Evolutionary conservation across 2,797 vertebrate genomes (phyloP).

Genomic region (Sebastes reedi): DNA sequence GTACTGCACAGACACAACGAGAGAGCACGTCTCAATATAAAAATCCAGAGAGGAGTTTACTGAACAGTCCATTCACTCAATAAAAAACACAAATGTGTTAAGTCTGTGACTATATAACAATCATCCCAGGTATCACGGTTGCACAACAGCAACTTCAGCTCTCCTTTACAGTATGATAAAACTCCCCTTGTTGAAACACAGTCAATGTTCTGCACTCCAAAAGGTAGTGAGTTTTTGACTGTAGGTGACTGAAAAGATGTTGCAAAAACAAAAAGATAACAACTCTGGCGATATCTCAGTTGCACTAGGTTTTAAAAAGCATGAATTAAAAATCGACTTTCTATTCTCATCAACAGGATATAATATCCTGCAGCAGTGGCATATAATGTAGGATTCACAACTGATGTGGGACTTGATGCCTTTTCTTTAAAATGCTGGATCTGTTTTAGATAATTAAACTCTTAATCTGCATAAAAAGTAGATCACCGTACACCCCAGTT

Average conservation of each 20-base stretch:
- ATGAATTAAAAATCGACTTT: background rate
- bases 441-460: background rate
- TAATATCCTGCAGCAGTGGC: background rate
- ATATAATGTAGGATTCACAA: background rate
- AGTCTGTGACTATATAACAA: background rate
- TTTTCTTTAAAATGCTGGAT: background rate
- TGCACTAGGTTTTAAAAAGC: background rate
- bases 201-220: too few relatives aligned
- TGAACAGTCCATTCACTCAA: background rate
- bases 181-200: background rate
- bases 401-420: background rate
- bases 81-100: background rate
- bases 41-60: background rate
- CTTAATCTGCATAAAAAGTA: background rate
- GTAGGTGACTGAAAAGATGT: background rate
- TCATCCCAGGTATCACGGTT: background rate
- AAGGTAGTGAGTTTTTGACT: background rate
- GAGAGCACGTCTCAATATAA: background rate
- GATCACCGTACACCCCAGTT: background rate
- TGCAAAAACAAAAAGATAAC: background rate
- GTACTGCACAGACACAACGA: slow-evolving; percentile 79
- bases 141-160: background rate
- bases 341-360: background rate
- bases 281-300: background rate
- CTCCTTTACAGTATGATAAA: background rate